phyloP scores from a whole-genome alignment of 1,140 invertebrate species.

The Drosophila persimilis region DNA sequence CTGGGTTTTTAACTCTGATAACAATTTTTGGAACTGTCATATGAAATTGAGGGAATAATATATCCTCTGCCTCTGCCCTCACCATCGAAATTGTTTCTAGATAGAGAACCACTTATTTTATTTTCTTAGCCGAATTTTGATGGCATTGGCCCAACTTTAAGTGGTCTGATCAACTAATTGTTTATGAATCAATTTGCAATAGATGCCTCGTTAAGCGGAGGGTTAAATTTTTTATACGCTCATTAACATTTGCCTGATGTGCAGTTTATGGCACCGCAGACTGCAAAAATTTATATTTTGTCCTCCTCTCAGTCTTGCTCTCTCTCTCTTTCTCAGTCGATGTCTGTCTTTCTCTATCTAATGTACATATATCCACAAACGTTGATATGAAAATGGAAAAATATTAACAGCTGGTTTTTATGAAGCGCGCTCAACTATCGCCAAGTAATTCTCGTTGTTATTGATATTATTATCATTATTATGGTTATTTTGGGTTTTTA shows the following conservation, averaged over 20 bases:
- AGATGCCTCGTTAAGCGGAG: conserved; percentile 52
- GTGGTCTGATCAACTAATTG: conserved; percentile 52
- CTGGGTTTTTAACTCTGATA: too few relatives aligned
- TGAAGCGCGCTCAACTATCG: conserved; percentile 65
- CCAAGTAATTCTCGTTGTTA: conserved; percentile 58
- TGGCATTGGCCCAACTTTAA: background rate
- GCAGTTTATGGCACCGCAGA: conserved; percentile 47
- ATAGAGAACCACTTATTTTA: background rate
- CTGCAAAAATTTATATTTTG: conserved; percentile 15
- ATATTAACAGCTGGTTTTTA: conserved; percentile 72
- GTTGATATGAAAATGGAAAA: conserved; percentile 55
- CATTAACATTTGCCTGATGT: conserved; percentile 60
- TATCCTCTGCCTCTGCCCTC: too few relatives aligned
- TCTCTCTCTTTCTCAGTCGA: background rate
- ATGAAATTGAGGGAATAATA: too few relatives aligned
- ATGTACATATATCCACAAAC: conserved; percentile 23
- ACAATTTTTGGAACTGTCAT: too few relatives aligned
- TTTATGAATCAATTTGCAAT: conserved; percentile 61
- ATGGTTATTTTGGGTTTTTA: conserved; percentile 68
- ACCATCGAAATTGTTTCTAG: too few relatives aligned
- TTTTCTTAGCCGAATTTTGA: background rate
- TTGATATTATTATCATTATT: conserved; percentile 66
- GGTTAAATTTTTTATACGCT: conserved; percentile 59
- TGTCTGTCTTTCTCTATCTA: background rate
- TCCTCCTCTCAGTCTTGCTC: conserved; percentile 3